phyloP scores from a whole-genome alignment of 2,888 invertebrate genomes.

The Carpatolechia fugitivella region DNA sequence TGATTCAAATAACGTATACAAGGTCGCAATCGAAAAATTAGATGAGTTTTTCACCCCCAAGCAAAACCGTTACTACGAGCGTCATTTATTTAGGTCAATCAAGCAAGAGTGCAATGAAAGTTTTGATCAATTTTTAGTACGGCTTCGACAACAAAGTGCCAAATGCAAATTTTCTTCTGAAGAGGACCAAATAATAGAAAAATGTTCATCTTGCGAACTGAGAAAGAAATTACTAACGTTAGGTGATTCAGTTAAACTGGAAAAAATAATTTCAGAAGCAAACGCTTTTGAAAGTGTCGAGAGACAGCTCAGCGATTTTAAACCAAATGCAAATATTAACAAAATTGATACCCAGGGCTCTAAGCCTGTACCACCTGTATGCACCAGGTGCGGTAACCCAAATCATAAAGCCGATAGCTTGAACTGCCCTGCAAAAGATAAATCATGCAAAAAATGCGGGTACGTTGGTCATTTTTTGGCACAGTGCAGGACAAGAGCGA shows the following conservation, averaged over 20 bases:
- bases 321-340: too few species aligned
- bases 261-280: constrained; percentile 20
- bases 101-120: constrained; percentile 22
- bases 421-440: neutral
- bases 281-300: constrained; percentile 15
- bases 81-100: constrained; percentile 13
- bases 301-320: neutral
- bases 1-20: constrained; percentile 10
- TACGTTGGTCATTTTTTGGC: constrained; percentile 5
- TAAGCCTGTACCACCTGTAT: too few species aligned
- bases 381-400: too few species aligned
- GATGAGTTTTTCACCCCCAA: constrained; percentile 22
- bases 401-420: too few species aligned
- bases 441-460: constrained; percentile 20
- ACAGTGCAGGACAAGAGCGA: neutral
- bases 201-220: constrained; percentile 2
- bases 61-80: constrained; percentile 15
- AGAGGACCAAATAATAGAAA: constrained; percentile 18
- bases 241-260: constrained; percentile 12
- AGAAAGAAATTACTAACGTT: constrained; percentile 8
- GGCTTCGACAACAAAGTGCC: constrained; percentile 16
- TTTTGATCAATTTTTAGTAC: constrained; percentile 23
- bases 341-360: too few species aligned
- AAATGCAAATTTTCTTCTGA: constrained; percentile 26
- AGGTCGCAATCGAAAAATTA: constrained; percentile 18